Evolutionary conservation across 2,888 invertebrate genomes (phyloP).

Genomic region (Sialis fuliginosa): DNA sequence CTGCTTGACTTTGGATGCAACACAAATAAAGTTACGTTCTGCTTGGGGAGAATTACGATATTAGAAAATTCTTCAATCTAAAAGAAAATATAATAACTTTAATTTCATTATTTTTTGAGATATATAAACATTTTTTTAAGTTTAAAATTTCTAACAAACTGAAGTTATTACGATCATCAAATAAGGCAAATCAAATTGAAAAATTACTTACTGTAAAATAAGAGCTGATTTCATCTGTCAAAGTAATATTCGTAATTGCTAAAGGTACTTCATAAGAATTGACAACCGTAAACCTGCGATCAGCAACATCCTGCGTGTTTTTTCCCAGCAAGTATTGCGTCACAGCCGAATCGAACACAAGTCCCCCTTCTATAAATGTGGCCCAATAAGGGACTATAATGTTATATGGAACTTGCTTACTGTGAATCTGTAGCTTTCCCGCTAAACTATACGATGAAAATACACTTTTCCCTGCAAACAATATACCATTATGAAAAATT

Average conservation of each 20-base stretch:
- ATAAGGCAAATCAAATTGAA: neutral
- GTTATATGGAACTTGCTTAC: slow-evolving; percentile 26
- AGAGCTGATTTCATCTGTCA: slow-evolving; percentile 38
- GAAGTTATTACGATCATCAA: neutral
- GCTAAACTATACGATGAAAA: slow-evolving; percentile 33
- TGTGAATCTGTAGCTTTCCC: slow-evolving; percentile 36
- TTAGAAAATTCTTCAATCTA: slow-evolving; percentile 43
- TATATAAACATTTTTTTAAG: too few relatives aligned
- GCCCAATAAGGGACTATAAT: slow-evolving; percentile 46
- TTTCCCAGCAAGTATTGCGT: slow-evolving; percentile 29
- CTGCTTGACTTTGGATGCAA: slow-evolving; percentile 33
- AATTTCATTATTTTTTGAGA: too few relatives aligned
- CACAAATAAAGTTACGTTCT: slow-evolving; percentile 36
- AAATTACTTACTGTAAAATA: slow-evolving; percentile 37
- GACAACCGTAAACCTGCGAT: slow-evolving; percentile 40
- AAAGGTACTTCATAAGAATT: slow-evolving; percentile 60
- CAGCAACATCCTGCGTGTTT: slow-evolving; percentile 19
- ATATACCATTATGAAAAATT: neutral
- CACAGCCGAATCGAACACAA: slow-evolving; percentile 33
- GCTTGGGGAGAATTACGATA: slow-evolving; percentile 36
- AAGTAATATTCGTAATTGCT: slow-evolving; percentile 50
- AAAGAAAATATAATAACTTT: slow-evolving; percentile 13
- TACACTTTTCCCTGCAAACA: slow-evolving; percentile 31
- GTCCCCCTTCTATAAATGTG: slow-evolving; percentile 36
- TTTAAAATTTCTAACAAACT: neutral